These are phyloP conservation scores for Microctonus aethiopoides DNA, from an alignment of 2,888 invertebrate genomes.

Conservation along the genomic window DNA sequence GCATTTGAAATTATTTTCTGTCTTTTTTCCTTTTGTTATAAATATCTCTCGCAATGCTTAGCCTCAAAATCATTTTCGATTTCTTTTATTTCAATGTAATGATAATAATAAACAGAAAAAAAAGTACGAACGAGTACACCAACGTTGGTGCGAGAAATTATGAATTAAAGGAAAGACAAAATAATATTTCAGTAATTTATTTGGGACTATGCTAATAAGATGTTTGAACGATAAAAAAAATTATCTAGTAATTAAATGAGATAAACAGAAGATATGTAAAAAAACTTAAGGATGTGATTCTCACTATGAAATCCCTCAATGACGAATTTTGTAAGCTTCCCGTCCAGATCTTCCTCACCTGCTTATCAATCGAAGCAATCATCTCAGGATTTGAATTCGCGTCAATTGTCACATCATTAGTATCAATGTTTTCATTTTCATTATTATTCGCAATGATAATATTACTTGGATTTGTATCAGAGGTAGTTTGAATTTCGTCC, in stretches of 20 bases:
- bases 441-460: constrained; percentile 37
- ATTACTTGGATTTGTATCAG: background rate
- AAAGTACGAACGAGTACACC: no score
- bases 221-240: no score
- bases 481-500: constrained; percentile 44
- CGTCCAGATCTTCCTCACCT: constrained; percentile 24
- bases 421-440: constrained; percentile 37
- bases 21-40: background rate
- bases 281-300: background rate
- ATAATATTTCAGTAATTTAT: no score
- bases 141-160: no score
- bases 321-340: background rate
- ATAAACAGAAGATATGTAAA: background rate
- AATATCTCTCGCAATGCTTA: background rate
- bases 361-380: constrained; percentile 19
- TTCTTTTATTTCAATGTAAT: no score
- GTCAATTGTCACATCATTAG: constrained; percentile 8
- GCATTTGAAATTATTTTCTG: background rate
- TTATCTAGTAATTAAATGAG: no score
- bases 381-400: background rate
- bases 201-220: no score
- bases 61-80: background rate
- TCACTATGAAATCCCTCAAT: background rate
- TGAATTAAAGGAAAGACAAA: no score
- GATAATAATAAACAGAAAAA: no score